Evolutionary conservation across 2,888 invertebrate species (phyloP), one percentile per base, ranked within the genome.

Genomic region (Microplitis manilae): DNA sequence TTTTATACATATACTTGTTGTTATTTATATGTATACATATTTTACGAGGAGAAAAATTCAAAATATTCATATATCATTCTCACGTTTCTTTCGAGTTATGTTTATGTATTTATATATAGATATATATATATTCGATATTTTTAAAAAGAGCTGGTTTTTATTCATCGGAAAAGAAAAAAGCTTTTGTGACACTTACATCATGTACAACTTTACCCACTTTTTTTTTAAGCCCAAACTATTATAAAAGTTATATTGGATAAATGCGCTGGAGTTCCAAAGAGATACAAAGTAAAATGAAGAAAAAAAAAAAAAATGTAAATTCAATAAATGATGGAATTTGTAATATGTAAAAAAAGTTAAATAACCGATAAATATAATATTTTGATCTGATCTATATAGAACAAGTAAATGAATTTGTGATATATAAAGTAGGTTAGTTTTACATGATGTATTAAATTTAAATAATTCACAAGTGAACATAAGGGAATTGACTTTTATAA

Each of bases 21-120:
- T 70, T 70, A 72, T 72, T 62, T 72, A 62, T 72, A 40, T 17
- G 9, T 38, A 30, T 8, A 38, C 13, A 72, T 72, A 62, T 72
- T 72, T 72, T 70, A 60, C 30, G 59, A 60, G n/a, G 70, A 41
- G 15, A 17, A 69, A 30, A 70, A 70, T 20, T 8, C 30, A 60
- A 60, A 60, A 39, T 13, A 30, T 38, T 61, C 38, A 72, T 72
- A 72, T 40, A 72, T 72, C 72, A 72, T 39, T 40, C 15, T n/a
- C 15, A 40, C 41, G 30, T 62, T 72, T 72, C 72, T 69, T 20
- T 8, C 8, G 0, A 20, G 39, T 38, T 17, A 50, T 50, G 13
- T 50, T 50, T 50, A 50, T 50, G 9, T 50, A 50, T 50, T 8
- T 50, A 50, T 50, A 50, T 20, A 2, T 20, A 20, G 1, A 30